These are phyloP conservation scores for Orthonychiurus folsomi DNA, from an alignment of 2,888 invertebrate genomes.

Conservation along the genomic window DNA sequence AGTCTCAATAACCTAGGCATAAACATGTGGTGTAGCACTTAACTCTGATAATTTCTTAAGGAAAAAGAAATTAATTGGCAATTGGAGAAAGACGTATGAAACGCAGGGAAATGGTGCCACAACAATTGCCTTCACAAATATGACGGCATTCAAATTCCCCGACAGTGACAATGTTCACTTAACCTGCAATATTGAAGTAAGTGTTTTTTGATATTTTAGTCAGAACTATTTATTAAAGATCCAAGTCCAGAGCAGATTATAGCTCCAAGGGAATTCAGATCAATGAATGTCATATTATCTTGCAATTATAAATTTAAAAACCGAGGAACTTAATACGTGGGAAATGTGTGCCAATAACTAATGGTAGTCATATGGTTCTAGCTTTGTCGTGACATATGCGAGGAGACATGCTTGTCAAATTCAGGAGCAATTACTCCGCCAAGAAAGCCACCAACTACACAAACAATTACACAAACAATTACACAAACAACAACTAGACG, in stretches of 20 bases:
- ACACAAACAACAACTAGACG: conserved; percentile 38
- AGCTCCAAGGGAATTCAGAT: too few species aligned
- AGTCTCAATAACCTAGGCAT: not conserved
- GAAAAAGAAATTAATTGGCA: conserved; percentile 57
- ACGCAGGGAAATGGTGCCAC: conserved; percentile 55
- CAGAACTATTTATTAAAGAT: not conserved
- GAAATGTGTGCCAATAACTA: too few species aligned
- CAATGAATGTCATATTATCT: too few species aligned
- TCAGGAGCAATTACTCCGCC: conserved; percentile 5
- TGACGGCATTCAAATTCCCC: conserved; percentile 65
- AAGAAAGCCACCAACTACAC: conserved; percentile 34
- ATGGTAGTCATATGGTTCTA: too few species aligned
- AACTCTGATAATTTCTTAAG: conserved; percentile 40
- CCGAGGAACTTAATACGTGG: too few species aligned
- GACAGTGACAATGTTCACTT: conserved; percentile 62
- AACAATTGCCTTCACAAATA: conserved; percentile 57
- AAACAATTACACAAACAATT: conserved; percentile 10
- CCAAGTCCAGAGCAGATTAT: too few species aligned
- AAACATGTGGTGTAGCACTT: not conserved
- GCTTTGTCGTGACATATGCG: conserved; percentile 36
- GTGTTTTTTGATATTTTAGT: not conserved
- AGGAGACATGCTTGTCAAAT: conserved; percentile 10
- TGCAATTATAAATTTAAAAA: not conserved
- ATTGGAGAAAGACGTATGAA: conserved; percentile 55
- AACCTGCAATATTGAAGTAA: conserved; percentile 63